Base-by-base conservation (phyloP, 2,888 invertebrate genomes). In the Ligdia adustata region DNA sequence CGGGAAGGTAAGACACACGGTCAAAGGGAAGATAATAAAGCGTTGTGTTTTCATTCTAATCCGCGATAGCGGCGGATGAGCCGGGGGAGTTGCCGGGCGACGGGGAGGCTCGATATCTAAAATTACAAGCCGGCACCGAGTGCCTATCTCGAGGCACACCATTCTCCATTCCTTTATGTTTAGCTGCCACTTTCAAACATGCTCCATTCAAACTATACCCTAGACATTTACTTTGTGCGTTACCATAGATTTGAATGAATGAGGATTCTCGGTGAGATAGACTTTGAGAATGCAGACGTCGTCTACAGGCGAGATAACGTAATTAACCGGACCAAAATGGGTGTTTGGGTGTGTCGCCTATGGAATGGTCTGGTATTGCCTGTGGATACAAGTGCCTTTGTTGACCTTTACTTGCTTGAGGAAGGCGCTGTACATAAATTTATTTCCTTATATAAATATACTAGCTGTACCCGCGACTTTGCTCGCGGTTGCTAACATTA, bases 41-140 rank as follows among this genome's bases (percentile, higher is more conserved):
- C 82, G 79, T 84, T 82, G 86, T 87, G 79, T 84, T 87, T 81
- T 83, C 86, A 84, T 85, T 85, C 77, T 88, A 85, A 87, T 87
- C 85, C 79, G 69, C 72, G 72, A 72, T 58, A 70, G 71, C 73
- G 72, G 67, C 60, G 76, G 71, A 66, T 68, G 79, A 76, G 76
- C 64, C 64, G 64, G 72, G 81, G 74, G 74, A 69, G 69, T 75
- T 64, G 57, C 57, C 62, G 67, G 75, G 64, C 60, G 64, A 62
- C 48, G 42, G 61, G 66, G 75, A 76, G 80, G 76, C 76, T 81
- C 79, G 85, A 86, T 87, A 88, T 87, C 84, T 86, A 82, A 88
- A 85, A 88, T 88, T 86, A 85, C 86, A 85, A 87, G 79, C 78
- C 81, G 79, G 75, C 81, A 79, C 48, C 33, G 80, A 82, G 82